Conservation (phyloP, 2,888 invertebrate species). For the Harpalus rufipes region DNA sequence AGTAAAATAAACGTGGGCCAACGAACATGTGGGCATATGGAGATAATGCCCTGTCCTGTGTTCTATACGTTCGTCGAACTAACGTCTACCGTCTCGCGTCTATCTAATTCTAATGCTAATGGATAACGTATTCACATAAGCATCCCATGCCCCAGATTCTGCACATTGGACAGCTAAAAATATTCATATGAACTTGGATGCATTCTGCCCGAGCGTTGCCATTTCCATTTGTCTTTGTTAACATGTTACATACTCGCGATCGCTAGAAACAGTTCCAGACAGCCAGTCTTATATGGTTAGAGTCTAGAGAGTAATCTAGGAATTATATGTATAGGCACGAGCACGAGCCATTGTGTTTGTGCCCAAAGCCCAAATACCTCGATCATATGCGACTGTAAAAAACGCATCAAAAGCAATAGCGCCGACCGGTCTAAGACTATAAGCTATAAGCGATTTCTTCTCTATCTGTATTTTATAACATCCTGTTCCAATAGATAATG, state of each 20-base stretch:
- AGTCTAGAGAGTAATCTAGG: constrained; percentile 10
- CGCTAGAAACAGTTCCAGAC: no score
- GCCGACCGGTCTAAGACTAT: constrained; percentile 1
- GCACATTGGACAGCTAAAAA: constrained; percentile 32
- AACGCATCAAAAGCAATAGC: constrained; percentile 24
- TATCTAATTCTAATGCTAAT: constrained; percentile 20
- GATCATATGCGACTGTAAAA: constrained; percentile 1
- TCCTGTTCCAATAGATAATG: constrained; percentile 46
- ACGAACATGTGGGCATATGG: constrained; percentile 42
- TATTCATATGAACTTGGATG: constrained; percentile 30
- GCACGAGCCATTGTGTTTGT: constrained; percentile 33
- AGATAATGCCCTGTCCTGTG: constrained; percentile 31
- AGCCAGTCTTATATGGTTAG: no score
- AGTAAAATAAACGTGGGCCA: constrained; percentile 51
- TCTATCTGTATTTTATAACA: constrained; percentile 1
- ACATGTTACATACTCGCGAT: neutral
- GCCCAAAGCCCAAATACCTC: constrained; percentile 9
- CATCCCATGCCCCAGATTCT: constrained; percentile 24
- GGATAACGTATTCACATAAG: constrained; percentile 11
- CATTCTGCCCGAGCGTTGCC: neutral
- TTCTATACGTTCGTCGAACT: constrained; percentile 5
- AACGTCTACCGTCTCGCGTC: neutral
- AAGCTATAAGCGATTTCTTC: constrained; percentile 21
- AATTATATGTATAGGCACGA: constrained; percentile 29
- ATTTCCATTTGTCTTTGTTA: neutral